phyloP scores from a whole-genome alignment of 2,113 vertebrate genomes.

The Camelus dromedarius region DNA sequence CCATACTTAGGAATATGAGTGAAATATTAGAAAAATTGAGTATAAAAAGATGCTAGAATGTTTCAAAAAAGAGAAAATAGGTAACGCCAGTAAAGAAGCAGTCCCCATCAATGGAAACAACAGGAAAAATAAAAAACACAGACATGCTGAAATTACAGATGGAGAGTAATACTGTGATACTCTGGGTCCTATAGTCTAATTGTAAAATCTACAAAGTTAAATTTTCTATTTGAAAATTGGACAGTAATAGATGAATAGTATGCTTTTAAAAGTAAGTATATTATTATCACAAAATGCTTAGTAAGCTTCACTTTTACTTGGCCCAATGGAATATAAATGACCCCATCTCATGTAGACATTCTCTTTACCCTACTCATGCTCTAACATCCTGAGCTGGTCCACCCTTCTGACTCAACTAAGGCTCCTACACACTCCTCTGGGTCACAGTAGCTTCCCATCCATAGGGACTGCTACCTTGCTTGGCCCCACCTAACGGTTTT shows the following conservation, averaged over 20 bases:
- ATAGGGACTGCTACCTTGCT: not conserved
- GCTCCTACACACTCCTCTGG: not conserved
- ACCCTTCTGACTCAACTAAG: not conserved
- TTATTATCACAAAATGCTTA: not conserved
- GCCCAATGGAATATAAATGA: not conserved
- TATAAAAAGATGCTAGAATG: not conserved
- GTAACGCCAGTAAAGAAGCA: not conserved
- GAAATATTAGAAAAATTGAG: conserved; percentile 10
- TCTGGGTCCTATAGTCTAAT: not conserved
- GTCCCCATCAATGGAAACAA: not conserved
- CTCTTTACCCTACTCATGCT: not conserved
- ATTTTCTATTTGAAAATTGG: not conserved
- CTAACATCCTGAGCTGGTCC: not conserved
- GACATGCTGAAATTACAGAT: not conserved
- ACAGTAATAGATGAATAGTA: not conserved
- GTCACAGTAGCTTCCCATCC: not conserved
- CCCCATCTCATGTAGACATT: not conserved
- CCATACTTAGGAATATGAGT: not conserved
- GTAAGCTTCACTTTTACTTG: not conserved
- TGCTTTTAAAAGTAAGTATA: not conserved
- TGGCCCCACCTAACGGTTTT: not conserved
- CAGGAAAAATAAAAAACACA: conserved; percentile 3
- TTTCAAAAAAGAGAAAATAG: conserved; percentile 2
- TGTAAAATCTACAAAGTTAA: not conserved
- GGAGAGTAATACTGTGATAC: not conserved